A percentile compares a stretch with the other conserved stretches of the same genome.
phyloP scores from a whole-genome alignment of 2,888 invertebrate genomes.

The Netelia melanura region DNA sequence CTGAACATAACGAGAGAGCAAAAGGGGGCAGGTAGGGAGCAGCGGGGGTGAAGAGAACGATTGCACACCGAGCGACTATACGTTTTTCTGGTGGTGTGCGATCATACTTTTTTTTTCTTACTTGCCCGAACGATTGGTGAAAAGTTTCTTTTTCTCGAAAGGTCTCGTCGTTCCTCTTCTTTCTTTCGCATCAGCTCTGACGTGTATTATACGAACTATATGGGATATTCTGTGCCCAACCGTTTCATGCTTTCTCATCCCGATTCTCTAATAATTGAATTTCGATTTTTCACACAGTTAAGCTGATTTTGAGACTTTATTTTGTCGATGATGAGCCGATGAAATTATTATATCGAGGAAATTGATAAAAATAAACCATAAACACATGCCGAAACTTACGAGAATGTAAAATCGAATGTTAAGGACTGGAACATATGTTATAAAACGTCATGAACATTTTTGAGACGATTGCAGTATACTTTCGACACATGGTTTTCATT shows the following conservation, averaged over 20 bases:
- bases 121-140: conserved; percentile 54
- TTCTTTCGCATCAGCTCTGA: not conserved
- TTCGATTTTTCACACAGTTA: not conserved
- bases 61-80: not conserved
- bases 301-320: not conserved
- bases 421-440: no score
- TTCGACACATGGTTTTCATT: conserved; percentile 32
- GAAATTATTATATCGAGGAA: not conserved
- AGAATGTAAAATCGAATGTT: no score
- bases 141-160: conserved; percentile 48
- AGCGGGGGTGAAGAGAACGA: conserved; percentile 28
- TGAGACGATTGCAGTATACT: conserved; percentile 25
- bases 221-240: not conserved
- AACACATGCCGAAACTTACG: no score
- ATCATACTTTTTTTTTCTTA: conserved; percentile 42
- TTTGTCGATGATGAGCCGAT: not conserved
- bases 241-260: not conserved
- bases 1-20: conserved; percentile 73
- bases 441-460: not conserved
- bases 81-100: conserved; percentile 38
- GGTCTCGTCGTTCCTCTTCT: conserved; percentile 28
- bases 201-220: conserved; percentile 8
- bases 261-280: not conserved
- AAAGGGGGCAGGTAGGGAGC: conserved; percentile 9
- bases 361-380: no score